Base-by-base conservation (phyloP, 2,113 vertebrate species). In the Australoheros scitulus region DNA sequence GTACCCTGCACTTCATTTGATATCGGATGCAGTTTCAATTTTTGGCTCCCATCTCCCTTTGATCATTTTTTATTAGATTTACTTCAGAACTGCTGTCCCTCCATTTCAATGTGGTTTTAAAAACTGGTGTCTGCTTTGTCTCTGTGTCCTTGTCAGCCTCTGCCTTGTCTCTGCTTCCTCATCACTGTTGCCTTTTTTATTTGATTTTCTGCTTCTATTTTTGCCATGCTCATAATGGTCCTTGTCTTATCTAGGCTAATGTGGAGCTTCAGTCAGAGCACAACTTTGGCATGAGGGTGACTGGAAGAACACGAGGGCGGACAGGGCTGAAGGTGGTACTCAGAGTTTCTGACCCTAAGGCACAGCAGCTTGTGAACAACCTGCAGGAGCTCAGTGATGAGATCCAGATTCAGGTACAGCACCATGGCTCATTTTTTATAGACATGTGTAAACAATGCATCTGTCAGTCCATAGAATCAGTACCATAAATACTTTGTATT, bases 261-360 rank as follows among this genome's bases (percentile, higher is more conserved):
- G 72, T 99, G 68, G 95, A 91, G 77, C 97, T 99, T 83, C 95
- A 95, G 0, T 81, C 96, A 0, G 94, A 96, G 85, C 94, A 97
- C 70, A 98, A 97, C 94, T 99, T 99, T 81, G 97, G 97, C 77
- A 97, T 99, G 97, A 96, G 91, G 8, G 96, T 98, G 88, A 93
- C 96, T 1, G 96, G 97, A 29, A 95, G 89, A 86, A 95, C 90
- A 0, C 97, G 96, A 88, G 98, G 98, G 61, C 96, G 95, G 59
- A 98, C 98, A 0, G 96, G 97, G 11, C 95, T 99, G 77, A 96
- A 96, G 78, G 97, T 99, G 89, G 95, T 97, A 36, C 96, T 99
- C 76, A 93, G 26, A 47, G 91, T 94, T 18, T 89, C 94, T 7
- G 95, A 97, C 82, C 96, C 96, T 9, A 36, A 82, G 2, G 95